These are phyloP conservation scores for Sinella curviseta DNA, from an alignment of 1,140 invertebrate species.

Conservation along the genomic window DNA sequence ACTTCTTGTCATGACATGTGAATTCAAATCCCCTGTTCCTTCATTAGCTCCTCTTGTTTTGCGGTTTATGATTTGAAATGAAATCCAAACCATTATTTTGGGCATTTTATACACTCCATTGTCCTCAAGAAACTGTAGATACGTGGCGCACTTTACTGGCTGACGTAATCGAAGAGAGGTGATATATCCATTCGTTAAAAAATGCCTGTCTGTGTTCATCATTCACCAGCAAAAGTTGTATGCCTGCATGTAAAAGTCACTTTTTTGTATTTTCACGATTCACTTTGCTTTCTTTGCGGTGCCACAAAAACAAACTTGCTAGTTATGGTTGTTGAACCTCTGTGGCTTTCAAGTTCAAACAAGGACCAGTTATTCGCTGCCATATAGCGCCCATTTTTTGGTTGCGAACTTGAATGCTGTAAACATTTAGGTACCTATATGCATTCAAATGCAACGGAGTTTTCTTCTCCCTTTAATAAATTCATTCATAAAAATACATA, in stretches of 20 bases:
- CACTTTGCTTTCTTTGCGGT: not conserved
- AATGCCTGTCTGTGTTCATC: not conserved
- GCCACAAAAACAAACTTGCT: not conserved
- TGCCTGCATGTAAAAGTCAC: not conserved
- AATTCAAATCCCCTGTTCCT: not conserved
- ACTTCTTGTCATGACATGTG: not conserved
- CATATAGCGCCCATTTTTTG: not conserved
- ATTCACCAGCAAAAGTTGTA: not conserved
- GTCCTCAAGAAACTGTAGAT: not conserved
- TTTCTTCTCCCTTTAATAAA: not conserved
- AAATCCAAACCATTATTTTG: slow-evolving; percentile 1
- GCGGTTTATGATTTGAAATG: not conserved
- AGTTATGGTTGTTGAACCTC: slow-evolving; percentile 17
- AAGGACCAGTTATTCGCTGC: not conserved
- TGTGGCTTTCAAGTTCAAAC: slow-evolving; percentile 15
- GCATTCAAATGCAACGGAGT: not conserved
- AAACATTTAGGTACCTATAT: not conserved
- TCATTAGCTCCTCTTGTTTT: slow-evolving; percentile 21
- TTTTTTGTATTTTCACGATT: not conserved
- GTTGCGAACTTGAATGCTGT: not conserved
- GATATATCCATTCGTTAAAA: too few relatives aligned
- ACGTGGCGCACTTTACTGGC: too few relatives aligned
- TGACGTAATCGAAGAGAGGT: too few relatives aligned
- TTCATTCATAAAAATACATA: not conserved
- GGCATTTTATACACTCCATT: slow-evolving; percentile 9